These are phyloP conservation scores for Scaptomyza hsui DNA, from an alignment of 1,140 invertebrate species.

Conservation along the genomic window DNA sequence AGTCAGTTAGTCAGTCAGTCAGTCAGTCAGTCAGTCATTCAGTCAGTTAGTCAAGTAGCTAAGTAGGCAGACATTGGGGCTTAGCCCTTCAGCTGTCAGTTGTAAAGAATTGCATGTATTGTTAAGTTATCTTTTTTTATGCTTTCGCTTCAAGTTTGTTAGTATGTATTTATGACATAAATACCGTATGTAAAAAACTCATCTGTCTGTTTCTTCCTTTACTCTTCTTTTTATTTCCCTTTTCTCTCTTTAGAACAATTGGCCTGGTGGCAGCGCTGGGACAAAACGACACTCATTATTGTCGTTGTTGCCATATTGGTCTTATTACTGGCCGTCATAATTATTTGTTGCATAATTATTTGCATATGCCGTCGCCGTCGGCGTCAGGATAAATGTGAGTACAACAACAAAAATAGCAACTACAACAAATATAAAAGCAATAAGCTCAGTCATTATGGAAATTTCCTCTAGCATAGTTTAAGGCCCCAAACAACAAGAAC, in stretches of 20 bases:
- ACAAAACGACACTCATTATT: conserved; percentile 90
- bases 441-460: conserved; percentile 24
- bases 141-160: conserved; percentile 31
- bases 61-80: conserved; percentile 42
- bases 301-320: conserved; percentile 90
- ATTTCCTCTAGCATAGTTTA: conserved; percentile 37
- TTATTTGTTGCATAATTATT: conserved; percentile 93
- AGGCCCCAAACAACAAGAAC: conserved; percentile 18
- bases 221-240: neutral
- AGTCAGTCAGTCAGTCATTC: conserved; percentile 22
- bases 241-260: conserved; percentile 85
- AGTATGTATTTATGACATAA: conserved; percentile 8
- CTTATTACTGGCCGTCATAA: conserved; percentile 90
- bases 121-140: conserved; percentile 15
- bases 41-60: conserved; percentile 18
- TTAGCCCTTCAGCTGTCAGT: conserved; percentile 33
- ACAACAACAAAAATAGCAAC: conserved; percentile 36
- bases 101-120: conserved; percentile 44
- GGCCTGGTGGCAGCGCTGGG: conserved; percentile 90
- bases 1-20: conserved; percentile 23
- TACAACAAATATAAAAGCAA: conserved; percentile 17
- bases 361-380: conserved; percentile 91
- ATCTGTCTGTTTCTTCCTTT: conserved; percentile 6
- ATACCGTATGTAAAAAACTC: neutral
- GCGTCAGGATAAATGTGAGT: conserved; percentile 94